These are phyloP conservation scores for Scaptomyza graminum DNA, from an alignment of 1,140 invertebrate genomes.

Conservation along the genomic window DNA sequence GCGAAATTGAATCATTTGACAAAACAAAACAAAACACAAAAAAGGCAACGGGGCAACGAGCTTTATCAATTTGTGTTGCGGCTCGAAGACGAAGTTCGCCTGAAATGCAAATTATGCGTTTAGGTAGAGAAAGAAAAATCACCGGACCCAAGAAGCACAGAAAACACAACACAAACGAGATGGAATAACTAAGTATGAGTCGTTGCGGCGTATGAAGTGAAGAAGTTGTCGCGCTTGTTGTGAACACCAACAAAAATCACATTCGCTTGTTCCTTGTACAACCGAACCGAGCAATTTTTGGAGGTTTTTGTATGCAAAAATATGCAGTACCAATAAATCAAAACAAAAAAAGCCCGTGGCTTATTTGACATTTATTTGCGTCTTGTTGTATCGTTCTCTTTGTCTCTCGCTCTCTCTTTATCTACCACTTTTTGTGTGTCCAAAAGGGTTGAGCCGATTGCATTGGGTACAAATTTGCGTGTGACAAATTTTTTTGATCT, in stretches of 20 bases:
- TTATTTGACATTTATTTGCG: conserved; percentile 46
- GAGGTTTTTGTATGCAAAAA: conserved; percentile 37
- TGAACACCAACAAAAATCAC: conserved; percentile 8
- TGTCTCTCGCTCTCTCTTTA: not conserved
- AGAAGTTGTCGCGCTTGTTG: conserved; percentile 32
- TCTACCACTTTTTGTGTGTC: not conserved
- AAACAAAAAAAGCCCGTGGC: conserved; percentile 28
- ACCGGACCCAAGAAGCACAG: conserved; percentile 53
- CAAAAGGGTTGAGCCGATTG: conserved; percentile 30
- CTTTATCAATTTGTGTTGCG: not conserved
- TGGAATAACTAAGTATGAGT: not conserved
- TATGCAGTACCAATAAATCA: conserved; percentile 52
- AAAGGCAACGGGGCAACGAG: too few relatives aligned
- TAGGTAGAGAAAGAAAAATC: conserved; percentile 50
- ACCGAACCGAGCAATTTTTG: not conserved
- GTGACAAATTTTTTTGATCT: conserved; percentile 36
- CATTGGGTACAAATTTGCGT: not conserved
- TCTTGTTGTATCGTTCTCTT: conserved; percentile 15
- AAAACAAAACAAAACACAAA: conserved; percentile 20
- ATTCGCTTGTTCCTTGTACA: conserved; percentile 14
- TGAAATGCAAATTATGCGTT: conserved; percentile 76
- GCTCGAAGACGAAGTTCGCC: conserved; percentile 22
- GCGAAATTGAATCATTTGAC: conserved; percentile 77
- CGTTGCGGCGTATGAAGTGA: conserved; percentile 7
- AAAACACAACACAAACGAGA: too few relatives aligned